phyloP scores from a whole-genome alignment of 2,113 vertebrate genomes.

The Nettapus auritus region DNA sequence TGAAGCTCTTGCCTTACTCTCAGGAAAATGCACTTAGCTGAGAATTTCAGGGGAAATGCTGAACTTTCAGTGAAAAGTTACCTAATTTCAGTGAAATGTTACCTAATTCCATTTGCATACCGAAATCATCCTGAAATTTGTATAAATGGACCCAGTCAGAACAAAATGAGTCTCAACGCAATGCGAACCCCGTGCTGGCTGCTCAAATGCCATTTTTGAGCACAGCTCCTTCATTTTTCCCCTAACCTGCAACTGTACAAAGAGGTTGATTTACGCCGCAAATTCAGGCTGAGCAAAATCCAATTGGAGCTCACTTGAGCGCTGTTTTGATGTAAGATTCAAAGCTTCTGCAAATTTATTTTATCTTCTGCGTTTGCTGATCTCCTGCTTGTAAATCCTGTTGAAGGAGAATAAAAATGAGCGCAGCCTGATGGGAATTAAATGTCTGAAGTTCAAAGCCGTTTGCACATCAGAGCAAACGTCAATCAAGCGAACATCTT shows the following conservation, averaged over 20 bases:
- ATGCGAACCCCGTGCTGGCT: not conserved
- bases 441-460: conserved; percentile 93
- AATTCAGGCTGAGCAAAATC: conserved; percentile 77
- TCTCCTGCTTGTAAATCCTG: conserved; percentile 90
- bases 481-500: conserved; percentile 87
- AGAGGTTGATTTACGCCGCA: conserved; percentile 82
- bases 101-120: not conserved
- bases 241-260: conserved; percentile 54
- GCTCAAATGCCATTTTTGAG: not conserved
- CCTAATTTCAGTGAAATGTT: too few relatives aligned
- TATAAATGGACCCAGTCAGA: not conserved
- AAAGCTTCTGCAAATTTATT: conserved; percentile 92
- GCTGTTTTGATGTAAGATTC: conserved; percentile 88
- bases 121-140: conserved; percentile 22
- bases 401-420: conserved; percentile 94
- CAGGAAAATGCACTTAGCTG: not conserved
- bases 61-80: conserved; percentile 2
- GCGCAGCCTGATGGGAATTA: conserved; percentile 89
- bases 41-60: conserved; percentile 9
- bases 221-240: not conserved
- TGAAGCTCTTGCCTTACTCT: not conserved
- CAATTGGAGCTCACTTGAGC: conserved; percentile 80
- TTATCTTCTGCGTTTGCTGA: conserved; percentile 88
- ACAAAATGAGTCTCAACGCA: not conserved
- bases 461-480: conserved; percentile 89